Percentiles rank a stretch among this genome's conserved stretches.
Conservation (phyloP, 2,888 invertebrate genomes). For the Pinctada fucata region DNA sequence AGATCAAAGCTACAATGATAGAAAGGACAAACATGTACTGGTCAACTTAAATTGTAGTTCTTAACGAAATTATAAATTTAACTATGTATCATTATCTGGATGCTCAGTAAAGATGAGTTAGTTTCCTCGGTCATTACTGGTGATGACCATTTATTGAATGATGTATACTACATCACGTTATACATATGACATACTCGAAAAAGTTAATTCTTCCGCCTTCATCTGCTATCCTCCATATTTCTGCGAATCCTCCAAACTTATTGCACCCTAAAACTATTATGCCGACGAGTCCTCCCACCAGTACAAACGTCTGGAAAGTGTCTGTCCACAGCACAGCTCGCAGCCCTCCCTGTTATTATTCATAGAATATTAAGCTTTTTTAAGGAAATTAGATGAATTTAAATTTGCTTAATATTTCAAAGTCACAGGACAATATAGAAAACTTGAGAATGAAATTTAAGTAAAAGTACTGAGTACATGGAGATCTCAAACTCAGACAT, state of each 20-base stretch:
- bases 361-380: background rate
- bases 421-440: no score
- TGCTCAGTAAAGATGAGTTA: no score
- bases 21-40: background rate
- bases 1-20: slow-evolving; percentile 81
- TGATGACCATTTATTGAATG: no score
- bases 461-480: no score
- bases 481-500: no score
- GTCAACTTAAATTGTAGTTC: background rate
- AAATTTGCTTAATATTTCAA: no score
- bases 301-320: slow-evolving; percentile 75
- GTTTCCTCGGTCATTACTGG: no score
- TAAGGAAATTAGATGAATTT: no score
- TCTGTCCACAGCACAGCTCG: slow-evolving; percentile 77
- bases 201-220: slow-evolving; percentile 70
- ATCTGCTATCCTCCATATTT: slow-evolving; percentile 65
- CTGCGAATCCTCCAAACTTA: slow-evolving; percentile 68
- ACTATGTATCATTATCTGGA: background rate
- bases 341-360: slow-evolving; percentile 74
- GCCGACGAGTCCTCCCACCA: slow-evolving; percentile 74
- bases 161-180: no score
- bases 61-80: background rate
- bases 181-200: slow-evolving; percentile 60
- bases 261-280: slow-evolving; percentile 73
- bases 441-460: no score